phyloP scores from a whole-genome alignment of 2,797 vertebrate genomes.

The Malurus leucopterus region DNA sequence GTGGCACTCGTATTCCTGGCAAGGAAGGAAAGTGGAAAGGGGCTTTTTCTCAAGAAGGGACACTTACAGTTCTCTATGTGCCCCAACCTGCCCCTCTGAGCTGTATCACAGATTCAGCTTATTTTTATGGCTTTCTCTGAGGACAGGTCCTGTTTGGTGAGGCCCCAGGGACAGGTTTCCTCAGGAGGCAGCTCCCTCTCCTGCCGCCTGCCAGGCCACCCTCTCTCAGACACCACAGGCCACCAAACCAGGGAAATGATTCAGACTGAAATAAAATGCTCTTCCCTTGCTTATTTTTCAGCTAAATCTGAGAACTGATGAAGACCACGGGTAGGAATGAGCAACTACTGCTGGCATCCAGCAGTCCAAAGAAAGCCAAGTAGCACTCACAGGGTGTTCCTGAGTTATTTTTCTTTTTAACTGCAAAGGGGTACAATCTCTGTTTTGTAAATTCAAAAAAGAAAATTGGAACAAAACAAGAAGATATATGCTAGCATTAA shows the following conservation, averaged over 20 bases:
- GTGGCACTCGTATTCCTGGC: rapidly evolving
- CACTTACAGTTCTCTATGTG: not conserved
- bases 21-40: not conserved
- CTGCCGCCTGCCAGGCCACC: not conserved
- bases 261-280: not conserved
- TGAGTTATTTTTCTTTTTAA: not conserved
- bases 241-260: not conserved
- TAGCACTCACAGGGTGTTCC: not conserved
- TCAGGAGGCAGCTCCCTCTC: not conserved
- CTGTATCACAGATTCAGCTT: not conserved
- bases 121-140: not conserved
- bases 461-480: not conserved
- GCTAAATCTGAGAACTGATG: not conserved
- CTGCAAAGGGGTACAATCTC: not conserved
- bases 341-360: not conserved
- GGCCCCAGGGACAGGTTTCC: not conserved
- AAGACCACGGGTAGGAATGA: not conserved
- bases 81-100: not conserved
- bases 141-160: not conserved
- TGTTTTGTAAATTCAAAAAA: not conserved
- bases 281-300: not conserved
- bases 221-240: not conserved
- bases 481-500: not conserved
- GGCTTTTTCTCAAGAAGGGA: not conserved
- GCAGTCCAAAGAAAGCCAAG: not conserved